Conservation (phyloP, 1,140 invertebrate genomes). For the Ptiloglossa arizonensis region DNA sequence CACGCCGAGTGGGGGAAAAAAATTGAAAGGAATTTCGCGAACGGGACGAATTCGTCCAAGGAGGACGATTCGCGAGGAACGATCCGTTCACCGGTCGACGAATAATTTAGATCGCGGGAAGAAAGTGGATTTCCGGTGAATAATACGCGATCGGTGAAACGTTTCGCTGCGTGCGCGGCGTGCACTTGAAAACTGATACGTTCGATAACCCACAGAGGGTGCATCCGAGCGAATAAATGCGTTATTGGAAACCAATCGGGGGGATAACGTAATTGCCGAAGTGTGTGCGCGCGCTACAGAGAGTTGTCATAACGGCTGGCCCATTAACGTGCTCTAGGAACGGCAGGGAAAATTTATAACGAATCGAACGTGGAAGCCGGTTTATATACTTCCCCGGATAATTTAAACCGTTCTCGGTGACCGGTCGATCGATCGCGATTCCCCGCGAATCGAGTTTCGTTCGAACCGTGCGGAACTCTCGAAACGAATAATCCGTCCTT, state of each 20-base stretch:
- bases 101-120: conserved; percentile 32
- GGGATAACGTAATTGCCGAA: conserved; percentile 43
- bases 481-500: conserved; percentile 23
- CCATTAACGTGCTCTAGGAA: not conserved
- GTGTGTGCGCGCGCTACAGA: conserved; percentile 15
- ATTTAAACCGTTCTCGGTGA: not conserved
- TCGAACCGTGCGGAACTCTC: not conserved
- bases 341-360: conserved; percentile 18
- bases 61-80: too few relatives aligned
- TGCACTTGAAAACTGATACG: conserved; percentile 47
- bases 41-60: too few relatives aligned
- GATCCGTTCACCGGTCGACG: conserved; percentile 6
- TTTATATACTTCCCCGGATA: not conserved
- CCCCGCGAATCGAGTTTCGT: not conserved
- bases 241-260: conserved; percentile 49
- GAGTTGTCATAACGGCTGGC: conserved; percentile 8
- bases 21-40: too few relatives aligned
- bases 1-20: too few relatives aligned
- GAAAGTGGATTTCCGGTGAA: conserved; percentile 29
- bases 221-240: conserved; percentile 34
- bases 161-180: conserved; percentile 15
- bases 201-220: conserved; percentile 43
- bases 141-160: conserved; percentile 38
- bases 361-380: not conserved
- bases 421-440: not conserved